These are phyloP conservation scores for Triops cancriformis DNA, from an alignment of 1,140 invertebrate species.

Conservation along the genomic window DNA sequence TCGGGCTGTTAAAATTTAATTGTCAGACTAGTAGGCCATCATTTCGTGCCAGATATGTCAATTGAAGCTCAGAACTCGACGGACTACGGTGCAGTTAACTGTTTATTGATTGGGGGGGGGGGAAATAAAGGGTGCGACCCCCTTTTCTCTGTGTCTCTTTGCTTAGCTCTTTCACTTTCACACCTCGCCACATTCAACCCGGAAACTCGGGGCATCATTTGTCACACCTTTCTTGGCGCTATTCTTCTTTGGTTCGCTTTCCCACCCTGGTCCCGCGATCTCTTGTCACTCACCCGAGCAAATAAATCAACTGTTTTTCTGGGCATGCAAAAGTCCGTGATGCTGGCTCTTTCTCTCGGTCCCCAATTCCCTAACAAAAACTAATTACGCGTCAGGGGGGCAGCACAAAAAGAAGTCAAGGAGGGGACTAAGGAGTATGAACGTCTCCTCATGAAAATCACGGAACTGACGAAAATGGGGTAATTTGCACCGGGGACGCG, in stretches of 20 bases:
- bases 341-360: neutral
- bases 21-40: neutral
- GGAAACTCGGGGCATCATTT: conserved; percentile 12
- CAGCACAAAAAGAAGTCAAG: neutral
- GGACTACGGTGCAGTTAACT: neutral
- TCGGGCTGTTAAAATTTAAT: too few species aligned
- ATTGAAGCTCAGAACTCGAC: neutral
- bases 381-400: neutral
- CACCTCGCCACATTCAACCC: conserved; percentile 2
- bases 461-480: neutral
- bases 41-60: neutral
- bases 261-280: neutral
- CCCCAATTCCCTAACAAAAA: neutral
- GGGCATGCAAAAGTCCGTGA: neutral
- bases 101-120: conserved; percentile 1
- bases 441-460: conserved; percentile 1
- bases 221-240: neutral
- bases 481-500: neutral
- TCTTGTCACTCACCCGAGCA: neutral
- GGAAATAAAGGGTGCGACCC: too few species aligned
- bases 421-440: neutral
- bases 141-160: neutral
- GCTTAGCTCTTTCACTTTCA: neutral
- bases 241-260: neutral
- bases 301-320: neutral